Evolutionary conservation across 2,113 vertebrate species (phyloP), one percentile per base, ranked within the genome.

Genomic region (Osmerus mordax): DNA sequence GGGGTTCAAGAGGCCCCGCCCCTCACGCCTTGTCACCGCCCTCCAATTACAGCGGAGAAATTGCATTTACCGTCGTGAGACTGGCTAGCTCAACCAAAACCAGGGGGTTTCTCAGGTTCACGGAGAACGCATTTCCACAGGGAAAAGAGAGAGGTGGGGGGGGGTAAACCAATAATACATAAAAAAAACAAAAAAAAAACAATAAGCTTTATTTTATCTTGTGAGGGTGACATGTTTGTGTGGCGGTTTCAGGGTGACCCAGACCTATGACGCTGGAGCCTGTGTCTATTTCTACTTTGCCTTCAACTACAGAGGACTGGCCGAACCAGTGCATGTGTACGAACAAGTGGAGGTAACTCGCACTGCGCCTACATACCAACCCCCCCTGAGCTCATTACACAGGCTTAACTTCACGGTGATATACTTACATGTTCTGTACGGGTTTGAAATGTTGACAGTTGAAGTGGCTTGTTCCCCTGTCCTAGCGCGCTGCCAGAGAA

Each of bases 221-320:
- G 29, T 54, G 52, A 4, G 59, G 4, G 58, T 36, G 36, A 59
- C n/a, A 13, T 15, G 16, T 51, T 54, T 23, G 29, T 25, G 81
- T 77, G 82, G 78, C 19, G 90, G 18, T 87, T 88, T 78, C 85
- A 99, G 97, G 90, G 97, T 99, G 74, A 99, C 97, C 1, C 97
- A 99, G 90, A 97, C 94, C 1, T 99, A 99, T 0, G 97, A 99
- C 71, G 92, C 94, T 4, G 97, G 97, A 65, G 97, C 97, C 77
- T 99, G 97, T 72, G 93, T 99, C 88, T 99, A 99, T 92, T 99
- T 99, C 93, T 99, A 99, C 91, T 98, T 99, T 91, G 97, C 95
- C 92, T 99, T 98, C 92, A 98, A 99, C 92, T 99, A 98, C 92
- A 93, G 97, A 86, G 97, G 97, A 88, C 95, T 99, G 85, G 91